Conservation (phyloP, 2,888 invertebrate genomes). For the Amphipoea oculea region DNA sequence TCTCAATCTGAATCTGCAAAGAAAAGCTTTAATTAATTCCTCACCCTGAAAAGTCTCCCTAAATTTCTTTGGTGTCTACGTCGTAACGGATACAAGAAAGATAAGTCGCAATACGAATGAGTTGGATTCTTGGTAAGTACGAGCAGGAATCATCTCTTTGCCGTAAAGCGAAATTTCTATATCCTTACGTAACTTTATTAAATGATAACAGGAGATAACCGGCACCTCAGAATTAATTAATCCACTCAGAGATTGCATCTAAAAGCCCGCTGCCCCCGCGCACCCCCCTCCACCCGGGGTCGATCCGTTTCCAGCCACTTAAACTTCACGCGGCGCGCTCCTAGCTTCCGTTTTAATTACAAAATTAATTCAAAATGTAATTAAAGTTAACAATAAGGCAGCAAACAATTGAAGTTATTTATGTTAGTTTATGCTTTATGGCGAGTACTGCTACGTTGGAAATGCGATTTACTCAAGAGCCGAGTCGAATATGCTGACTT, state of each 20-base stretch:
- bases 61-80: neutral
- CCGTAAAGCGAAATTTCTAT: constrained; percentile 80
- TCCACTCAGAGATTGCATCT: constrained; percentile 91
- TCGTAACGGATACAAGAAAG: constrained; percentile 5
- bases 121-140: constrained; percentile 19
- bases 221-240: constrained; percentile 91
- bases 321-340: constrained; percentile 90
- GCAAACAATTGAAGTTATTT: constrained; percentile 91
- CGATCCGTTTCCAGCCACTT: constrained; percentile 91
- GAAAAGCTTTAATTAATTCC: neutral
- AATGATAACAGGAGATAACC: constrained; percentile 90
- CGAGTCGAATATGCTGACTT: constrained; percentile 60
- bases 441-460: constrained; percentile 78
- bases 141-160: constrained; percentile 69
- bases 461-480: constrained; percentile 78
- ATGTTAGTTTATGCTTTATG: constrained; percentile 91
- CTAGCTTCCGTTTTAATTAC: constrained; percentile 91
- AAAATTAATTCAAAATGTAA: constrained; percentile 92
- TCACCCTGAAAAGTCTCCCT: constrained; percentile 1
- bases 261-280: constrained; percentile 81
- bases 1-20: constrained; percentile 4
- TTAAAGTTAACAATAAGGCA: constrained; percentile 91
- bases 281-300: constrained; percentile 79
- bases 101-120: constrained; percentile 20
- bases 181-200: constrained; percentile 88